Percentiles rank a stretch among this genome's conserved stretches.
phyloP scores from a whole-genome alignment of 2,113 vertebrate genomes.

The Lucifuga dentata region DNA sequence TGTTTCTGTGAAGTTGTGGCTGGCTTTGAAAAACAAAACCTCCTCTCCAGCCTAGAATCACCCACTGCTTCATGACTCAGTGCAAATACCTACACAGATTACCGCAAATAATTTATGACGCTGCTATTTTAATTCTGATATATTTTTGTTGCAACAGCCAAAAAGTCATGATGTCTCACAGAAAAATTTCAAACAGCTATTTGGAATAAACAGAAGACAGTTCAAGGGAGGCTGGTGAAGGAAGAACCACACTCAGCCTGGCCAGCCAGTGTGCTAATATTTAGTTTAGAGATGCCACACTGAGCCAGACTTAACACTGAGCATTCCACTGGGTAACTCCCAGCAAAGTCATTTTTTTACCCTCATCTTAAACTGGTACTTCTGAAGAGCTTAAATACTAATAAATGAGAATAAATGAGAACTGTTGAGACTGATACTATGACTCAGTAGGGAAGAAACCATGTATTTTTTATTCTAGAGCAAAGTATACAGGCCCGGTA shows the following conservation, averaged over 20 bases:
- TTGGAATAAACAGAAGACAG: conserved; percentile 41
- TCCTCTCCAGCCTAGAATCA: conserved; percentile 45
- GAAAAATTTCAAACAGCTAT: conserved; percentile 40
- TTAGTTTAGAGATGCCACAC: conserved; percentile 55
- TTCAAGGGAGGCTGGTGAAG: conserved; percentile 47
- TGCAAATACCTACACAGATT: conserved; percentile 64
- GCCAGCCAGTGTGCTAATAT: conserved; percentile 59
- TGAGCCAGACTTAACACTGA: conserved; percentile 43
- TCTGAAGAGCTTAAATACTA: conserved; percentile 24
- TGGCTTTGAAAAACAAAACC: conserved; percentile 72
- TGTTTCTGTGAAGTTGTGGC: conserved; percentile 65
- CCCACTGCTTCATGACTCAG: conserved; percentile 67
- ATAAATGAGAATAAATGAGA: conserved; percentile 8
- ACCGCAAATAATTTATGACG: conserved; percentile 60
- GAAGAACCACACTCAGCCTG: conserved; percentile 28
- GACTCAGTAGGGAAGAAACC: background rate
- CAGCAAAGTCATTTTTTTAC: conserved; percentile 19
- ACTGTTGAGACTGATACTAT: background rate
- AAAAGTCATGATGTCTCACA: conserved; percentile 31
- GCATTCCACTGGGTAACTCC: conserved; percentile 40
- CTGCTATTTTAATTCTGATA: conserved; percentile 64
- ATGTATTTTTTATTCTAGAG: background rate
- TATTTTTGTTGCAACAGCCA: conserved; percentile 61
- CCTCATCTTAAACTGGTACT: too few species aligned
- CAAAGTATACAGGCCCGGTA: too few species aligned